Evolutionary conservation across 2,113 vertebrate genomes (phyloP), one percentile per base, ranked within the genome.

Genomic region (Sapajus apella): DNA sequence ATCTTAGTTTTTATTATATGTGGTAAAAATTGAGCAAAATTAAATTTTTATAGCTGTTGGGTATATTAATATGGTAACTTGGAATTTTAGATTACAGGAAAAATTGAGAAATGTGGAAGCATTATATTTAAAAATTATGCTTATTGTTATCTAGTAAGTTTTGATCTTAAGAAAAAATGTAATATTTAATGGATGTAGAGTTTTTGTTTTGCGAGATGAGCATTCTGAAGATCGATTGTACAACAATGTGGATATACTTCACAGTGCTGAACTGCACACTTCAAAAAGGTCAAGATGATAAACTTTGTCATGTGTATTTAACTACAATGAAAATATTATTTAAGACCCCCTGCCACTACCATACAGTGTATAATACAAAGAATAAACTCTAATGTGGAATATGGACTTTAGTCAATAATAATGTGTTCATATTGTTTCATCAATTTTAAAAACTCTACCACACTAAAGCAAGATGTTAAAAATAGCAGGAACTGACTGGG

Each of bases 101-200:
- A 81, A 72, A 45, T 82, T 93, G 25, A 82, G 64, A 77, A 85
- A 92, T 61, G 20, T 55, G n/a, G 79, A 94, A 82, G 55, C 45
- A 70, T 72, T 90, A 87, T 87, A 66, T 87, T 87, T 97, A 73
- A 94, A 87, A 95, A 50, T 72, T 82, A 37, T 35, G 8, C 80
- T 90, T 86, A 77, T 83, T 91, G 16, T 73, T 96, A 30, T 61
- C 83, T 92, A 56, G 1, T 88, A 90, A 91, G 27, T 58, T 43
- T 80, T 96, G 84, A 83, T 27, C 13, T 83, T 96, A 94, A 91
- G 75, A 93, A 93, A 96, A 64, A 95, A 43, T 72, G 3, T 90
- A 52, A 27, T 76, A 55, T 81, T 94, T 80, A 91, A 30, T 66
- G 64, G 37, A 21, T 81, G 12, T 61, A 92, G 70, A 40, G 30